Percentiles rank a stretch among this genome's conserved stretches.
These are phyloP conservation scores for Nysson spinosus DNA, from an alignment of 2,888 invertebrate genomes.

Conservation along the genomic window DNA sequence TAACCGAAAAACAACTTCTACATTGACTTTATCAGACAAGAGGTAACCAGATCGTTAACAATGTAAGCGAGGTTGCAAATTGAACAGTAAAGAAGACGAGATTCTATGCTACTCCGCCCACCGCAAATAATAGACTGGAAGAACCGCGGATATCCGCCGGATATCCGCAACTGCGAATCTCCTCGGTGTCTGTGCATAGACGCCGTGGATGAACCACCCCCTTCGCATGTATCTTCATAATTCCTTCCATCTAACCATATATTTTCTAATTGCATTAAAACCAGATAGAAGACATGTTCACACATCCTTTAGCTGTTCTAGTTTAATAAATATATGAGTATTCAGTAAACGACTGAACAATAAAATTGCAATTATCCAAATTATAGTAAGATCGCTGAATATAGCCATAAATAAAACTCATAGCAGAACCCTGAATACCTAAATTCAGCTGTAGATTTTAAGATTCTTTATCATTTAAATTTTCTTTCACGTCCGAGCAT, in stretches of 20 bases:
- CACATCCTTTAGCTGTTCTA: too few species aligned
- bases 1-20: neutral
- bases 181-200: conserved; percentile 1
- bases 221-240: neutral
- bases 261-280: neutral
- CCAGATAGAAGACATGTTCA: neutral
- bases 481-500: too few species aligned
- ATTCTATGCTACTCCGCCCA: conserved; percentile 13
- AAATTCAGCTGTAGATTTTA: too few species aligned
- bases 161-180: conserved; percentile 48
- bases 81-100: conserved; percentile 1
- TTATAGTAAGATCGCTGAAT: too few species aligned
- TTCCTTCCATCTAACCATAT: neutral
- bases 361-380: too few species aligned
- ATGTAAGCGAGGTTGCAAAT: conserved; percentile 13
- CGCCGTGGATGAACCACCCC: conserved; percentile 1
- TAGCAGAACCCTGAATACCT: too few species aligned
- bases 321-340: too few species aligned
- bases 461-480: too few species aligned
- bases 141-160: conserved; percentile 60
- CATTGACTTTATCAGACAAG: neutral
- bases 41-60: conserved; percentile 11
- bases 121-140: conserved; percentile 28
- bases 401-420: too few species aligned
- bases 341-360: too few species aligned